Evolutionary conservation across 2,888 invertebrate species (phyloP), one percentile per base, ranked within the genome.

Genomic region (Epinotia brunnichana): DNA sequence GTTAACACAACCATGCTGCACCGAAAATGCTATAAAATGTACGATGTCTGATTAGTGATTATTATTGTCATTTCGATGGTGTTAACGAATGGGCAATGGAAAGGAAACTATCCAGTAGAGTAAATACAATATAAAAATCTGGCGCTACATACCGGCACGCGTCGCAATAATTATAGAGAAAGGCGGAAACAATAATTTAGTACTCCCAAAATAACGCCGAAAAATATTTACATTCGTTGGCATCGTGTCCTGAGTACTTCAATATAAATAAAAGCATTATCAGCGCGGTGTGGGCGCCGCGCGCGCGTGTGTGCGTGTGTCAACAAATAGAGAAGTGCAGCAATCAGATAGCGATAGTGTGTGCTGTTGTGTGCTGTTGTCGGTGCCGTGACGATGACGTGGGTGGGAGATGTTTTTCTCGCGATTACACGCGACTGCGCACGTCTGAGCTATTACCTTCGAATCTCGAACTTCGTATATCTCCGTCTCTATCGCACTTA

Each of bases 231-330:
- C 3, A 11, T 19, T 19, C n/a, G 29, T 61, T 61, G 61, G 54
- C 72, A 67, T 54, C 56, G 61, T 48, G 60, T 41, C 66, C 56
- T 35, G 35, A 35, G 62, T 56, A 70, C 29, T 59, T 19, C 19
- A 67, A 61, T 72, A 61, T 56, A 67, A 67, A 67, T 61, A 72
- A 67, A 54, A 48, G 19, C 56, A 67, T 62, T 68, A 72, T 72
- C 62, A 62, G 57, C 56, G 54, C 7, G 15, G 19, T n/a, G 10
- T 11, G 48, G 35, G 60, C 24, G 21, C 35, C 21, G 21, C 39
- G 51, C 39, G 51, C 53, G 69, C 11, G 53, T n/a, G 44, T 7
- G 11, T 48, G 35, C 29, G 48, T 54, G 39, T 39, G 62, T 54
- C 35, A 56, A 72, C 54, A 67, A 68, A 44, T 15, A 61, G 54